phyloP scores from a whole-genome alignment of 2,888 invertebrate species.

The Dromius quadrimaculatus region DNA sequence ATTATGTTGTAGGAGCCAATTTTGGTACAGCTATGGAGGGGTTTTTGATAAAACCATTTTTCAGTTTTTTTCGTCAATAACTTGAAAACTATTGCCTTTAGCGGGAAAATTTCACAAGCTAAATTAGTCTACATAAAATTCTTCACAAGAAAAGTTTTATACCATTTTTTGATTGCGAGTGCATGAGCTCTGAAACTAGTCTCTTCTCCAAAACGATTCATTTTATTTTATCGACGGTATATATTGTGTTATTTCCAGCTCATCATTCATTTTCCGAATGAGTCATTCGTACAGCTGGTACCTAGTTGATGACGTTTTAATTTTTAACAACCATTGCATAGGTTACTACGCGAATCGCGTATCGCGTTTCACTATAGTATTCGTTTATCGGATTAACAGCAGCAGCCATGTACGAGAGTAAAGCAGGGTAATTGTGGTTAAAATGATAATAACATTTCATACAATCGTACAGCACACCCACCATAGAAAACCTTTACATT shows the following conservation, averaged over 20 bases:
- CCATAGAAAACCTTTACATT: background rate
- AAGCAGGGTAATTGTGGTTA: constrained; percentile 26
- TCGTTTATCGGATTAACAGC: constrained; percentile 30
- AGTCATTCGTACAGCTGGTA: background rate
- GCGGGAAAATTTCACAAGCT: too few relatives aligned
- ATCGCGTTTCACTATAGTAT: constrained; percentile 32
- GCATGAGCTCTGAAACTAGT: too few relatives aligned
- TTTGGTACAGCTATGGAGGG: too few relatives aligned
- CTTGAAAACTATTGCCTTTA: too few relatives aligned
- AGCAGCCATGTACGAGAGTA: constrained; percentile 11
- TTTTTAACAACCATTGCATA: constrained; percentile 20
- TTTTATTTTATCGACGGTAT: too few relatives aligned
- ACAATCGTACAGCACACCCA: constrained; percentile 3
- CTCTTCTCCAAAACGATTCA: too few relatives aligned
- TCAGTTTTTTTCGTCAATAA: too few relatives aligned
- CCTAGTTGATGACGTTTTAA: constrained; percentile 35
- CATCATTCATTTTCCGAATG: background rate
- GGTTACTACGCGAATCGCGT: constrained; percentile 9
- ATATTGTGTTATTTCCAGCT: constrained; percentile 3
- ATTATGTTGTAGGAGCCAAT: too few relatives aligned
- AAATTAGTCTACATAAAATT: too few relatives aligned
- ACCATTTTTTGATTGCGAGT: too few relatives aligned
- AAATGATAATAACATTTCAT: constrained; percentile 31
- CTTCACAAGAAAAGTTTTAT: too few relatives aligned
- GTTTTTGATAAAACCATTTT: too few relatives aligned